Evolutionary conservation across 2,113 vertebrate genomes (phyloP).

Genomic region (Oryzias curvinotus): DNA sequence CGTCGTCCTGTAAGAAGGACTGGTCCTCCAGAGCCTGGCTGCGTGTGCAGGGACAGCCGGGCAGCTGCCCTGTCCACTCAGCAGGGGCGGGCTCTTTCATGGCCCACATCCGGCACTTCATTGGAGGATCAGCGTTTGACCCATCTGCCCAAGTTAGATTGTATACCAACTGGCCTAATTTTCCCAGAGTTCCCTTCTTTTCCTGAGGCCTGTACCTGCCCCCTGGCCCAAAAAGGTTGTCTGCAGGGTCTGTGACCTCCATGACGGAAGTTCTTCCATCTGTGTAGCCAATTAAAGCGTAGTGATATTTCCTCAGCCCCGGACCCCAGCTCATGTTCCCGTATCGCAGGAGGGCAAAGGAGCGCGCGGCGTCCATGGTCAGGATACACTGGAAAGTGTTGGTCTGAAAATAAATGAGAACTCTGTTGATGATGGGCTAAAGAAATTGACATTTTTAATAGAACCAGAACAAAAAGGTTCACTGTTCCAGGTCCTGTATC

Average conservation of each 20-base stretch:
- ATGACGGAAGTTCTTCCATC: conserved; percentile 69
- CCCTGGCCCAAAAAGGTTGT: conserved; percentile 69
- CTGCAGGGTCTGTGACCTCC: conserved; percentile 63
- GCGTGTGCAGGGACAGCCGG: conserved; percentile 76
- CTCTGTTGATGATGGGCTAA: too few species aligned
- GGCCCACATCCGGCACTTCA: conserved; percentile 76
- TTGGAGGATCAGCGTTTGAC: conserved; percentile 43
- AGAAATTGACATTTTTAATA: not conserved
- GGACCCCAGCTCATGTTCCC: conserved; percentile 80
- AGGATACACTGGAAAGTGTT: conserved; percentile 84
- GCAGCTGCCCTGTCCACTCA: conserved; percentile 63
- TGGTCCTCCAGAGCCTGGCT: conserved; percentile 74
- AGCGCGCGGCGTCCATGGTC: conserved; percentile 76
- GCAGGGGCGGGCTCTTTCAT: conserved; percentile 67
- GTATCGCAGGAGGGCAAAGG: conserved; percentile 78
- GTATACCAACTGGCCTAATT: conserved; percentile 75
- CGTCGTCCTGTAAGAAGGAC: conserved; percentile 68
- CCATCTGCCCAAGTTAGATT: conserved; percentile 55
- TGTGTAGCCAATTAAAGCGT: conserved; percentile 79
- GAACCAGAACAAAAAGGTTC: not conserved
- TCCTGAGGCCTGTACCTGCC: conserved; percentile 80
- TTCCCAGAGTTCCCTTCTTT: conserved; percentile 67
- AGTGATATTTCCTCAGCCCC: conserved; percentile 71
- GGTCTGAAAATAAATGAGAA: conserved; percentile 59
- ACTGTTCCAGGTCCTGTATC: conserved; percentile 3